Evolutionary conservation across 2,113 vertebrate genomes (phyloP), one percentile per base, ranked within the genome.

Genomic region (Caloenas nicobarica): DNA sequence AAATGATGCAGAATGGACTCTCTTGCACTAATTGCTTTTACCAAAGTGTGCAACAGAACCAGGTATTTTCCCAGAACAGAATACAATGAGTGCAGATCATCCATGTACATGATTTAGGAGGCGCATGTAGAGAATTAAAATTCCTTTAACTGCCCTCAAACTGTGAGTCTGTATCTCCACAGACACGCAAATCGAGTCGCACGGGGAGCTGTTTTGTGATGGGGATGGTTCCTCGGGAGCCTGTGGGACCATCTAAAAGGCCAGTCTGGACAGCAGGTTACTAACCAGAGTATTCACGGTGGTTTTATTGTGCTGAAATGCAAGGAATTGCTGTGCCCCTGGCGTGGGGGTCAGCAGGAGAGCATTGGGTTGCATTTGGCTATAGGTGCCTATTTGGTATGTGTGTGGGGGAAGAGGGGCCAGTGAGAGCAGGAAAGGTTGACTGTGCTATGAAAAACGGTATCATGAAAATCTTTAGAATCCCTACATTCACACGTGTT

Each of bases 361-460:
- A 84, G 21, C 26, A 18, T 40, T 23, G 11, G 8, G 10, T 10
- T 40, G 31, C 28, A 4, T 9, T 0, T 58, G 40, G 42, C 10
- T 11, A 2, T 0, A 6, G 1, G 1, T 16, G 10, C 6, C 42
- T 8, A 2, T 31, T 24, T 21, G 44, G 34, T 8, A 17, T 6
- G 1, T 8, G 11, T 5, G 17, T 28, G 51, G 50, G 48, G n/a
- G 23, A 62, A 33, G 25, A 1, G 18, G 4, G 38, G 9, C 2
- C 11, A 31, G 5, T 4, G 7, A n/a, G 18, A 69, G 16, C 60
- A n/a, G 9, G 48, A 53, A 38, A 38, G 40, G 28, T 1, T 51
- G 53, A 2, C 24, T 28, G 29, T 19, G 42, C 33, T 44, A 10
- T 21, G 16, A 11, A 53, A 64, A 78, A 74, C 33, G 10, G 2